A percentile compares a stretch with the other conserved stretches of the same genome.
Evolutionary conservation across 2,888 invertebrate species (phyloP).

Genomic region (Abrostola tripartita): DNA sequence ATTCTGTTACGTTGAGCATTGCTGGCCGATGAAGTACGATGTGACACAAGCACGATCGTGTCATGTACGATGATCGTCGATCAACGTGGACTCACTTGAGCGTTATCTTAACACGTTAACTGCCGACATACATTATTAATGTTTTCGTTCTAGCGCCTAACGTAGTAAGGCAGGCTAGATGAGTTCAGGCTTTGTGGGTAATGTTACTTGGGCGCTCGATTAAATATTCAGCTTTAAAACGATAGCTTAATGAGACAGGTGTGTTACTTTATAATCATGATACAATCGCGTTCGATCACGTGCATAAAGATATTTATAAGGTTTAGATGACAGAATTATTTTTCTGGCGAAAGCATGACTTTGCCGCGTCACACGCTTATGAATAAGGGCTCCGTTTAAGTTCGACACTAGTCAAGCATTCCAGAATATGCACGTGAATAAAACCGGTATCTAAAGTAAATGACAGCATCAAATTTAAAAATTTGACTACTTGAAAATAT

Average conservation of each 20-base stretch:
- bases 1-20: constrained; percentile 2
- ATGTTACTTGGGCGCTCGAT: constrained; percentile 26
- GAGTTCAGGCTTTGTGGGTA: constrained; percentile 9
- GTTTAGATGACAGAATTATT: no score
- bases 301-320: no score
- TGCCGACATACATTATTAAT: constrained; percentile 43
- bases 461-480: no score
- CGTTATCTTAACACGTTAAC: constrained; percentile 8
- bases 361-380: no score
- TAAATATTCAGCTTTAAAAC: constrained; percentile 36
- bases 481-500: no score
- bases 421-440: no score
- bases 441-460: no score
- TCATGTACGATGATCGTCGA: background rate
- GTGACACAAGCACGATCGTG: background rate
- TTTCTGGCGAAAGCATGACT: no score
- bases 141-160: constrained; percentile 17
- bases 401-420: no score
- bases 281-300: no score
- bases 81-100: constrained; percentile 8
- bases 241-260: constrained; percentile 9
- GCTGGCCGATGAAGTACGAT: constrained; percentile 45
- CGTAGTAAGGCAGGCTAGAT: constrained; percentile 23
- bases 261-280: background rate
- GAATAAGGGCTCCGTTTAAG: no score